These are phyloP conservation scores for Heliconius sara DNA, from an alignment of 2,888 invertebrate genomes.

Conservation along the genomic window DNA sequence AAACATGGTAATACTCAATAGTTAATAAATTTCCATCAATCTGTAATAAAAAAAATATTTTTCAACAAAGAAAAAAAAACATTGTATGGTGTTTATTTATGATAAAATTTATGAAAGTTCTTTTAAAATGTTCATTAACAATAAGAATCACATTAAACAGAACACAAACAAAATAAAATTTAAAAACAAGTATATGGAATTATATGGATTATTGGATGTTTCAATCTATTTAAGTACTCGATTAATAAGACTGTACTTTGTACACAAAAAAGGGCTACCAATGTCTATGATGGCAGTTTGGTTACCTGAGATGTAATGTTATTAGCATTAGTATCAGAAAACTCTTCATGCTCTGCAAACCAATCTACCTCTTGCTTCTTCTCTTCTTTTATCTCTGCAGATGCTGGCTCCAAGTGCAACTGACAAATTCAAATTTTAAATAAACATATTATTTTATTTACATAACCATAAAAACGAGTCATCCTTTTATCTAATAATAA, in stretches of 20 bases:
- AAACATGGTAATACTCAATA: not conserved
- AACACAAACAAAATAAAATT: no score
- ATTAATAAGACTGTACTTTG: not conserved
- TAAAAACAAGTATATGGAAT: no score
- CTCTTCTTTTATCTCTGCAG: conserved; percentile 85
- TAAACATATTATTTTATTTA: not conserved
- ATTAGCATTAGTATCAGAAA: conserved; percentile 71
- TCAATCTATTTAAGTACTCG: no score
- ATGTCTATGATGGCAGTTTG: conserved; percentile 49
- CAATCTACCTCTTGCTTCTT: conserved; percentile 92
- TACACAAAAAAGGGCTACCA: conserved; percentile 39
- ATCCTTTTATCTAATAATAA: not conserved
- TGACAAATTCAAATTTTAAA: conserved; percentile 55
- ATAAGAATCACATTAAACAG: no score
- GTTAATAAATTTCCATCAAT: not conserved
- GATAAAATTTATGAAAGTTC: no score
- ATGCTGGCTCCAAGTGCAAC: conserved; percentile 88
- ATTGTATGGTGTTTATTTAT: no score
- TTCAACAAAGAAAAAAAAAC: no score
- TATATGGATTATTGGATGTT: no score
- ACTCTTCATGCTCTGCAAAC: conserved; percentile 89
- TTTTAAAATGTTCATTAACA: no score
- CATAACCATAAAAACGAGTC: no score
- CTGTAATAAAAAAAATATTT: no score
- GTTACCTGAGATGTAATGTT: conserved; percentile 82